Base-by-base conservation (phyloP, 2,888 invertebrate genomes). In the Bugulina stolonifera region DNA sequence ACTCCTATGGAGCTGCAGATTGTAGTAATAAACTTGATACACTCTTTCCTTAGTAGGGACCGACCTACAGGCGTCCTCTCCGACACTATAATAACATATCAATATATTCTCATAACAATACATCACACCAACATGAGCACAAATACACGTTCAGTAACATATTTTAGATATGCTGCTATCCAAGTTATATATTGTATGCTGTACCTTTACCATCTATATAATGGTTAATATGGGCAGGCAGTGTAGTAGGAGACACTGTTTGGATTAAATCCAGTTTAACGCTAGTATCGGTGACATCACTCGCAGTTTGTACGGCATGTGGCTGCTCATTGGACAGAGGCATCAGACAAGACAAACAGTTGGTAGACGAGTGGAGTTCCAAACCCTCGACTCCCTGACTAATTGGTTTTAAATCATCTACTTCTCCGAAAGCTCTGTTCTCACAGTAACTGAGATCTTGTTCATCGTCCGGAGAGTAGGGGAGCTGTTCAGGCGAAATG, bases 1-100 rank as follows among this genome's bases (percentile, higher is more conserved):
- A 89, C 89, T 81, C 90, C 90, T 18, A 92, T 89, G 58, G 92
- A 92, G 85, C 92, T 92, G 52, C 91, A 89, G 79, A 93, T 86
- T 75, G 90, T 89, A 78, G 90, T 89, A 0, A 91, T 88, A 80
- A 91, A 89, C 75, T 89, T 88, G 75, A 93, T 82, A 72, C 93
- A 89, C 78, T 90, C 89, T 77, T 87, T 86, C 54, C 88, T 77
- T 14, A 88, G 79, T 58, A 86, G 76, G 22, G 25, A 14, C 32
- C 32, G 22, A 2, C 32, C 32, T 5, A 64, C 64, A 64, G 27
- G 32, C 18, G 25, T 14, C 22, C 10, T 27, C n/a, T 64, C 29
- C 5, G 64, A 32, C 18, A 64, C 64, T 64, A 64, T 10, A 64
- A 32, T 10, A 43, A 43, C 10, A 43, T 18, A 43, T 10, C 10